These are phyloP conservation scores for Rallus limicola DNA, from an alignment of 2,113 vertebrate species.

Conservation along the genomic window DNA sequence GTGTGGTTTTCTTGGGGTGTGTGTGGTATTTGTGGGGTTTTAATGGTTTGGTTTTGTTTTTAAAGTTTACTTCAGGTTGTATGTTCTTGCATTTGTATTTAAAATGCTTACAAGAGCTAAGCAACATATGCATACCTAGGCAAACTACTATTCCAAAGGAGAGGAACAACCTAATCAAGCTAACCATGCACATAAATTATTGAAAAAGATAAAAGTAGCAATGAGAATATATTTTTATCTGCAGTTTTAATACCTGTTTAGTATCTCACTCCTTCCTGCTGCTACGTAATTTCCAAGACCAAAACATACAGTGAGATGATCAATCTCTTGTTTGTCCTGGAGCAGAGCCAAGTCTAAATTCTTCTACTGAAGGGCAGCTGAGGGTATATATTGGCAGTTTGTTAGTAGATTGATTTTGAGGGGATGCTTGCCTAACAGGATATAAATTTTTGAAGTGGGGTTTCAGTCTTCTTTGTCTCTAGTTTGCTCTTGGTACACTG, in stretches of 20 bases:
- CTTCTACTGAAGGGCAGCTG: neutral
- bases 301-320: neutral
- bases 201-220: neutral
- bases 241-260: neutral
- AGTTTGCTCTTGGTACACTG: neutral
- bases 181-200: neutral
- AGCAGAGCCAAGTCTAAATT: neutral
- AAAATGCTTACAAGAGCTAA: neutral
- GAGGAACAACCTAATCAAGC: neutral
- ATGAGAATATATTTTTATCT: neutral
- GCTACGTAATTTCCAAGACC: neutral
- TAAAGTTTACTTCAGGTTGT: neutral
- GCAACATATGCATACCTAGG: neutral
- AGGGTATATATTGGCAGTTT: neutral
- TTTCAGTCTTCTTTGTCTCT: neutral
- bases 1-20: neutral
- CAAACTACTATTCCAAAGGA: neutral
- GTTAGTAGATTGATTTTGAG: neutral
- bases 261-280: neutral
- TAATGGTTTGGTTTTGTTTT: too few relatives aligned
- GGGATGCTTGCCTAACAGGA: neutral
- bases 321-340: neutral
- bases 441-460: neutral
- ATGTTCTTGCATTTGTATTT: neutral
- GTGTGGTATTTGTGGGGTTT: neutral